These are phyloP conservation scores for Euura saliciscinereae DNA, from an alignment of 1,140 invertebrate genomes.

Conservation along the genomic window DNA sequence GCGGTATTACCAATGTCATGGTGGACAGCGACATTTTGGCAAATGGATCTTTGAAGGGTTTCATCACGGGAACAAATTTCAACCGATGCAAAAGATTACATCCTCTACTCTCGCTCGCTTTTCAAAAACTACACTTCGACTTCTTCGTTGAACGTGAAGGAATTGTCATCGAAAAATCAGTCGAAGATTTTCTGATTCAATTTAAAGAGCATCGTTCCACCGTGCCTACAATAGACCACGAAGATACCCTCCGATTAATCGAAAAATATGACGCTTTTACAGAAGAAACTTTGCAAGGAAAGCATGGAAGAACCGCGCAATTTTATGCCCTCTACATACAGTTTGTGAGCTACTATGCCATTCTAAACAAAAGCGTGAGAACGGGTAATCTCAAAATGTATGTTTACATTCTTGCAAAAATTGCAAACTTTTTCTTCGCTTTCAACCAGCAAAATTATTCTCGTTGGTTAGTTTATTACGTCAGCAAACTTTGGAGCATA, in stretches of 20 bases:
- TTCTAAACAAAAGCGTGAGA: conserved; percentile 25
- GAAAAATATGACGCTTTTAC: conserved; percentile 25
- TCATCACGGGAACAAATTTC: conserved; percentile 23
- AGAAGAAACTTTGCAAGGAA: conserved; percentile 25
- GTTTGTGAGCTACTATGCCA: conserved; percentile 26
- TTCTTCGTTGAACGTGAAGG: conserved; percentile 26
- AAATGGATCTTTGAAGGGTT: not conserved
- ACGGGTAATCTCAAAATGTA: conserved; percentile 27
- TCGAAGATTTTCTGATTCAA: conserved; percentile 22
- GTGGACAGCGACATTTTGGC: not conserved
- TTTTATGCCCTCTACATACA: conserved; percentile 27
- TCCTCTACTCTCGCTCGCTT: conserved; percentile 16
- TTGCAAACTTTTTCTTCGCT: conserved; percentile 13
- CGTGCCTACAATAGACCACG: conserved; percentile 10
- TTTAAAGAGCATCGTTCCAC: conserved; percentile 16
- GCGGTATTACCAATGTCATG: not conserved
- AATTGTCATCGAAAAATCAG: conserved; percentile 19
- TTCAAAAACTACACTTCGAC: conserved; percentile 28
- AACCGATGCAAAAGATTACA: conserved; percentile 29
- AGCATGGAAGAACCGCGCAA: conserved; percentile 27
- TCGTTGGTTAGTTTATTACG: conserved; percentile 13
- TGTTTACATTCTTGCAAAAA: conserved; percentile 20
- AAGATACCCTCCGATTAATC: conserved; percentile 13
- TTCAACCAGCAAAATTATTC: conserved; percentile 16
- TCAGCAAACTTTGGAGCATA: conserved; percentile 10